Evolutionary conservation across 30 jellyfish, hydroid and myxozoan species (phyloP).

Genomic region (Rhopilema esculentum): DNA sequence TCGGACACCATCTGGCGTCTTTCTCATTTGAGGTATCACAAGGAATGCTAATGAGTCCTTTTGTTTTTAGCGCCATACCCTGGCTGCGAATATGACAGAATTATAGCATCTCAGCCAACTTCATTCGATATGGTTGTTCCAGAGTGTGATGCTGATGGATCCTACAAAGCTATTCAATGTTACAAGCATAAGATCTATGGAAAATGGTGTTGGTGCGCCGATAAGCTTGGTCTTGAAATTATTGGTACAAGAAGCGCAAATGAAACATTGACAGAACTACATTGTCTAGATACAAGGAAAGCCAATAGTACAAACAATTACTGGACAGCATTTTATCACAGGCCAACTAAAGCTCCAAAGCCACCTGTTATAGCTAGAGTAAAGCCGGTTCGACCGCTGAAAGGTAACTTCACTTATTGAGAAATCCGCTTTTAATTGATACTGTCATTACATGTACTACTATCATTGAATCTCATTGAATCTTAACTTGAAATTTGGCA

Average conservation of each 20-base stretch:
- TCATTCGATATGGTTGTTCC: conserved; percentile 93
- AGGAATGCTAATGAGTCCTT: neutral
- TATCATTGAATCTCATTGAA: no score
- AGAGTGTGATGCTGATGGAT: conserved; percentile 90
- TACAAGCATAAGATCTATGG: conserved; percentile 80
- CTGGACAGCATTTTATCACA: conserved; percentile 96
- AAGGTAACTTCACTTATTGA: conserved; percentile 17
- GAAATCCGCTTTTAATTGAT: neutral
- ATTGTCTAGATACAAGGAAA: conserved; percentile 76
- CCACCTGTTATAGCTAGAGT: conserved; percentile 45
- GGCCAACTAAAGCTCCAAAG: conserved; percentile 76
- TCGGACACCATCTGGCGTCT: no score
- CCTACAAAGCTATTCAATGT: conserved; percentile 94
- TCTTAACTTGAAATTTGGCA: no score
- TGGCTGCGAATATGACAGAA: conserved; percentile 82
- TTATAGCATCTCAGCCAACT: conserved; percentile 86
- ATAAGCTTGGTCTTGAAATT: conserved; percentile 81
- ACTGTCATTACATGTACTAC: no score
- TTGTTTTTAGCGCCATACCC: conserved; percentile 44
- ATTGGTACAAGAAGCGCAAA: conserved; percentile 89
- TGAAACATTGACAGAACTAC: conserved; percentile 69
- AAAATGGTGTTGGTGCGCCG: conserved; percentile 99
- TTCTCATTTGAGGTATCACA: no score
- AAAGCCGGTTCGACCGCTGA: conserved; percentile 48
- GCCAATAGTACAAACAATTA: conserved; percentile 71